These are phyloP conservation scores for Psophia crepitans DNA, from an alignment of 2,113 vertebrate genomes.

Conservation along the genomic window DNA sequence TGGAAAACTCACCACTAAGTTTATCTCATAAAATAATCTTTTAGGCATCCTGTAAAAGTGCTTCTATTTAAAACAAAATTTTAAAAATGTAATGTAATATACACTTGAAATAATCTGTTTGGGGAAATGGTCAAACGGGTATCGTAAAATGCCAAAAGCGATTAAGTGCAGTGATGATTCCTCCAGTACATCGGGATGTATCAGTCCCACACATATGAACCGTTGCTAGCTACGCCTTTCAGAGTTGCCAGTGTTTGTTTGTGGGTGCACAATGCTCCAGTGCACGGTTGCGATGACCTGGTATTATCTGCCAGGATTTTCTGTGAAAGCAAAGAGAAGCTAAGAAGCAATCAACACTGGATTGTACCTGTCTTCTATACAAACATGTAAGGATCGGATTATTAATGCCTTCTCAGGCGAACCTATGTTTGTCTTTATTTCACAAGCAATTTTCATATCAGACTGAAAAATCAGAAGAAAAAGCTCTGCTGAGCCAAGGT, in stretches of 20 bases:
- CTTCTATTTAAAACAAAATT: background rate
- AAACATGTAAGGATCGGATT: conserved; percentile 74
- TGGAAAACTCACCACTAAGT: conserved; percentile 32
- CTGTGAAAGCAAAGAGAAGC: conserved; percentile 68
- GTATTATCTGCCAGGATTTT: conserved; percentile 53
- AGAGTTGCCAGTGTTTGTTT: conserved; percentile 10
- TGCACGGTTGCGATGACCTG: conserved; percentile 2
- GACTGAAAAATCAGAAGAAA: conserved; percentile 42
- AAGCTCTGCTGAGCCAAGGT: conserved; percentile 29
- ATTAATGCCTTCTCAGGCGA: conserved; percentile 72
- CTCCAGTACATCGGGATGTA: background rate
- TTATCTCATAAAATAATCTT: conserved; percentile 11
- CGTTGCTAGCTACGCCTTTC: background rate
- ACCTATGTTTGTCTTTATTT: conserved; percentile 73
- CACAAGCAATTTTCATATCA: conserved; percentile 72
- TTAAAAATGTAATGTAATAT: background rate
- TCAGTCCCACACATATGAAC: background rate
- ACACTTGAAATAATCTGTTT: background rate
- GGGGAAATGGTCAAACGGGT: background rate
- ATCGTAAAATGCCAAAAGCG: background rate
- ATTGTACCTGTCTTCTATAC: conserved; percentile 69
- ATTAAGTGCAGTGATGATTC: background rate
- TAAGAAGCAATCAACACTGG: conserved; percentile 68
- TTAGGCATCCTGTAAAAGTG: background rate
- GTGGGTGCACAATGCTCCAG: background rate